A percentile compares a stretch with the other conserved stretches of the same genome.
phyloP scores from a whole-genome alignment of 1,140 invertebrate genomes.

The Leptopilina boulardi region DNA sequence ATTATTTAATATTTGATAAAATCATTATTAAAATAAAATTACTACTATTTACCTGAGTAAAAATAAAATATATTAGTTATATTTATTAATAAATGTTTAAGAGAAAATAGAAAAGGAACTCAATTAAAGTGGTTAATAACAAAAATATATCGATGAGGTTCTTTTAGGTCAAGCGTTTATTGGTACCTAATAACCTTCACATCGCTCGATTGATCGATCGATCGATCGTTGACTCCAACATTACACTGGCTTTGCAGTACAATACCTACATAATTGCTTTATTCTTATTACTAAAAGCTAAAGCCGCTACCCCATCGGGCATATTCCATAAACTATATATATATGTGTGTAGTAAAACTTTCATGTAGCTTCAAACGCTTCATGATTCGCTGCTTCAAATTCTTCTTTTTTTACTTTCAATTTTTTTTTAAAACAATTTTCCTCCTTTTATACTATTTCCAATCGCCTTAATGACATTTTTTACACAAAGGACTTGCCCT shows the following conservation, averaged over 20 bases:
- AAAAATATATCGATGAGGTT: slow-evolving; percentile 55
- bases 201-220: slow-evolving; percentile 57
- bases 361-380: not conserved
- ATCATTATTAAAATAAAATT: too few species aligned
- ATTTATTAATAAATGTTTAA: too few species aligned
- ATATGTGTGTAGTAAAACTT: slow-evolving; percentile 23
- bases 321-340: slow-evolving; percentile 45
- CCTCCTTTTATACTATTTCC: not conserved
- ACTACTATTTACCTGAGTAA: too few species aligned
- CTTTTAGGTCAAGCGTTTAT: slow-evolving; percentile 60
- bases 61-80: too few species aligned
- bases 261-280: slow-evolving; percentile 60
- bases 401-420: slow-evolving; percentile 35
- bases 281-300: slow-evolving; percentile 57
- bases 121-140: slow-evolving; percentile 36
- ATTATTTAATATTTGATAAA: too few species aligned
- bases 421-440: slow-evolving; percentile 26
- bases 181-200: slow-evolving; percentile 63
- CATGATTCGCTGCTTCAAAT: not conserved
- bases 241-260: slow-evolving; percentile 40
- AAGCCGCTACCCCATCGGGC: slow-evolving; percentile 12
- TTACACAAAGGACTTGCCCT: too few species aligned
- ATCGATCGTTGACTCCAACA: not conserved
- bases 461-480: not conserved
- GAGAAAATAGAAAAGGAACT: not conserved